These are phyloP conservation scores for Cotesia glomerata DNA, from an alignment of 1,140 invertebrate genomes.

Conservation along the genomic window DNA sequence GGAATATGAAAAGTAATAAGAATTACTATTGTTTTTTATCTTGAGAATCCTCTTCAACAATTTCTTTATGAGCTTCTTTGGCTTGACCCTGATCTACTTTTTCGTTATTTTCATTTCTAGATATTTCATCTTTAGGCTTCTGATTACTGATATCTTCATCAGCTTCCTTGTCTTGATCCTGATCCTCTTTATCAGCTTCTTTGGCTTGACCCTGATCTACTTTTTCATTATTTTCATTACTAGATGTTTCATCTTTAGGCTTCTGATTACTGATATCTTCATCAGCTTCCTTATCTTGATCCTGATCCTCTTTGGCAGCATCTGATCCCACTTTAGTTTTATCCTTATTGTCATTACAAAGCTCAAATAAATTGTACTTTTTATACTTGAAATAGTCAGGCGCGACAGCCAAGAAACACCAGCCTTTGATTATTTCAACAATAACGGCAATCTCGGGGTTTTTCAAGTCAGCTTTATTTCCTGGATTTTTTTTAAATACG, in stretches of 20 bases:
- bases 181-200: conserved; percentile 31
- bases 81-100: conserved; percentile 29
- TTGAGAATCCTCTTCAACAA: too few relatives aligned
- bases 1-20: background rate
- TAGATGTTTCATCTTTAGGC: too few relatives aligned
- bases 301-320: conserved; percentile 31
- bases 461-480: conserved; percentile 79
- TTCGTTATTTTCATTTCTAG: too few relatives aligned
- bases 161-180: too few relatives aligned
- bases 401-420: conserved; percentile 71
- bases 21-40: too few relatives aligned
- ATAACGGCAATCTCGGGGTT: conserved; percentile 77
- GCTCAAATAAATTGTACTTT: conserved; percentile 73
- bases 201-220: too few relatives aligned
- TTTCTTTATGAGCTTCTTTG: too few relatives aligned
- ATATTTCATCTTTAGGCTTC: too few relatives aligned
- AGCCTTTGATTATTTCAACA: conserved; percentile 76
- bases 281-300: too few relatives aligned
- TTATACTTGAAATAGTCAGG: conserved; percentile 71
- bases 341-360: conserved; percentile 48
- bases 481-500: conserved; percentile 70
- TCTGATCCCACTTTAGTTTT: background rate
- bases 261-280: too few relatives aligned
- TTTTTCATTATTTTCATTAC: too few relatives aligned
- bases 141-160: too few relatives aligned